These are phyloP conservation scores for Platysternon megacephalum DNA, from an alignment of 2,113 vertebrate species.

Conservation along the genomic window DNA sequence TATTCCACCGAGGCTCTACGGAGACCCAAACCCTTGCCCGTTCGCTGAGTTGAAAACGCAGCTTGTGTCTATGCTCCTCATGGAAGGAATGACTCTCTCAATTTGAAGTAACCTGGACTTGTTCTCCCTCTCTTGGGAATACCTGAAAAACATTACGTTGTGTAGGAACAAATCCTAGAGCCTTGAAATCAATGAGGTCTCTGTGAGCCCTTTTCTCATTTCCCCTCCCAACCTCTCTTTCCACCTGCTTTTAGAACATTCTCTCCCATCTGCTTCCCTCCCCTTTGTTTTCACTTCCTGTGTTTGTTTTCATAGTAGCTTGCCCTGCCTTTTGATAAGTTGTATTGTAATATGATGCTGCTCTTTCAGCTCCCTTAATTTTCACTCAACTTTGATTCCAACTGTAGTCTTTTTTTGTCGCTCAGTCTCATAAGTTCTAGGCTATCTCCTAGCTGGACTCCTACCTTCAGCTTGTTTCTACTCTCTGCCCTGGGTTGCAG, in stretches of 20 bases:
- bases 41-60: neutral
- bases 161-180: neutral
- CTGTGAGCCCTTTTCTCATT: neutral
- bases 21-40: neutral
- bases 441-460: neutral
- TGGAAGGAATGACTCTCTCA: neutral
- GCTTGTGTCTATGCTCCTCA: neutral
- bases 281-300: neutral
- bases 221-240: neutral
- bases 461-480: neutral
- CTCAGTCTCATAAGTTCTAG: neutral
- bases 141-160: neutral
- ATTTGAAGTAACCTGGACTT: neutral
- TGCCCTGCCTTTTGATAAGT: neutral
- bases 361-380: rapidly evolving
- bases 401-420: neutral
- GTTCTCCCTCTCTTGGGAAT: neutral
- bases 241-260: neutral
- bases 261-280: neutral
- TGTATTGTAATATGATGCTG: neutral
- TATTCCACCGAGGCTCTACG: neutral
- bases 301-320: neutral
- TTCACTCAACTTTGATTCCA: neutral
- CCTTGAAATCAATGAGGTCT: neutral
- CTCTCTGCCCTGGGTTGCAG: neutral